Conservation (phyloP, 2,113 vertebrate genomes). For the Acrocephalus kingi region DNA sequence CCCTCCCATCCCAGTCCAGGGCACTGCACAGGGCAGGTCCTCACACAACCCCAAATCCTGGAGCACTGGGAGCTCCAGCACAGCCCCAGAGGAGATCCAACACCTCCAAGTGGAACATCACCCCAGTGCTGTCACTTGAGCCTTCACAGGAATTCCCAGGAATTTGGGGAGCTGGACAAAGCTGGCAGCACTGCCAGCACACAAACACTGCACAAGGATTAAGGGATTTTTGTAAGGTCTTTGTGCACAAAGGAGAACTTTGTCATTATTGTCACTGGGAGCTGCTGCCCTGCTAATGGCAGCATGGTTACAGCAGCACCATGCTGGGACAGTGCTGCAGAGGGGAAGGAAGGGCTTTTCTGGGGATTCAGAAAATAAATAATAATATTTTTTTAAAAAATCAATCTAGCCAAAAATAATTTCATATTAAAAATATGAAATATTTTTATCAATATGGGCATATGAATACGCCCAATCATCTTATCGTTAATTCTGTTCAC, state of each 20-base stretch:
- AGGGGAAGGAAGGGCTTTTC: background rate
- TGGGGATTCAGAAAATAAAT: background rate
- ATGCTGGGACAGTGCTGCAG: rapidly evolving
- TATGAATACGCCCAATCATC: too few species aligned
- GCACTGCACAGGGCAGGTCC: background rate
- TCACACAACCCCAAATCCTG: background rate
- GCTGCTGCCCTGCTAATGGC: background rate
- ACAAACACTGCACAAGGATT: rapidly evolving
- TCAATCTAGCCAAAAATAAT: rapidly evolving
- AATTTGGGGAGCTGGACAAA: rapidly evolving
- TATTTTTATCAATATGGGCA: too few species aligned
- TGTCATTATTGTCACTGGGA: background rate
- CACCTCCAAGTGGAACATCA: background rate
- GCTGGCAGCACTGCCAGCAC: background rate
- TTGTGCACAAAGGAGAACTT: background rate
- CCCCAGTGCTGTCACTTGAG: background rate
- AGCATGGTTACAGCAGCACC: rapidly evolving
- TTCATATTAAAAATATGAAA: background rate
- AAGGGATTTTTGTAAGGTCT: background rate
- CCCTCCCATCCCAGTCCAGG: background rate
- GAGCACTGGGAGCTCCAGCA: rapidly evolving
- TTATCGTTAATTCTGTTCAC: background rate
- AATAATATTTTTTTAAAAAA: background rate
- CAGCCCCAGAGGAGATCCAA: rapidly evolving
- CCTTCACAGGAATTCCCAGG: background rate